phyloP scores from a whole-genome alignment of 2,113 vertebrate genomes.

The Dromiciops gliroides region DNA sequence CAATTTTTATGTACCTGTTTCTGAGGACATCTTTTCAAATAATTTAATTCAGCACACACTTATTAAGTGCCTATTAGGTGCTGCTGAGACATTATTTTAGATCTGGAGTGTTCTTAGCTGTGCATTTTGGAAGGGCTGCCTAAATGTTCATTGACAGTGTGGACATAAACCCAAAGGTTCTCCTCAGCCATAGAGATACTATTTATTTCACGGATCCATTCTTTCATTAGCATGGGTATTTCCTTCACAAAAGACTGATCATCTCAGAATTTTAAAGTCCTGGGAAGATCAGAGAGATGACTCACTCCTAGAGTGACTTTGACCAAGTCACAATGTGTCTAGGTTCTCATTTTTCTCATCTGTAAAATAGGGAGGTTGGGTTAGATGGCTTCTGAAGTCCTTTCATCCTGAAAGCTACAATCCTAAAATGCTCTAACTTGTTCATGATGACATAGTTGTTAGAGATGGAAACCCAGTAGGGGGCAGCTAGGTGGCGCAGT shows the following conservation, averaged over 20 bases:
- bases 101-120: slow-evolving; percentile 41
- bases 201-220: not conserved
- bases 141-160: slow-evolving; percentile 74
- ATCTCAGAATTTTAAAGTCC: not conserved
- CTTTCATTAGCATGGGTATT: not conserved
- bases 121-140: slow-evolving; percentile 55
- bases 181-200: not conserved
- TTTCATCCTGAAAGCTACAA: not conserved
- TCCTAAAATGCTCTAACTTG: not conserved
- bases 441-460: not conserved
- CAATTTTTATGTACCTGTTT: slow-evolving; percentile 18
- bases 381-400: not conserved
- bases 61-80: not conserved
- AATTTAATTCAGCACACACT: slow-evolving; percentile 9
- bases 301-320: not conserved
- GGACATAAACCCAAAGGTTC: not conserved
- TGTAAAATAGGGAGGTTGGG: not conserved
- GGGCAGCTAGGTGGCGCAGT: too few species aligned
- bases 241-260: not conserved
- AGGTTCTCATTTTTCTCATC: not conserved
- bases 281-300: not conserved
- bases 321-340: not conserved
- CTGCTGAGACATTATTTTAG: slow-evolving; percentile 32
- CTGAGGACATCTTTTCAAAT: slow-evolving; percentile 48
- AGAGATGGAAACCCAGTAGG: not conserved